Evolutionary conservation across 2,888 invertebrate species (phyloP).

Genomic region (Linyphia triangularis): DNA sequence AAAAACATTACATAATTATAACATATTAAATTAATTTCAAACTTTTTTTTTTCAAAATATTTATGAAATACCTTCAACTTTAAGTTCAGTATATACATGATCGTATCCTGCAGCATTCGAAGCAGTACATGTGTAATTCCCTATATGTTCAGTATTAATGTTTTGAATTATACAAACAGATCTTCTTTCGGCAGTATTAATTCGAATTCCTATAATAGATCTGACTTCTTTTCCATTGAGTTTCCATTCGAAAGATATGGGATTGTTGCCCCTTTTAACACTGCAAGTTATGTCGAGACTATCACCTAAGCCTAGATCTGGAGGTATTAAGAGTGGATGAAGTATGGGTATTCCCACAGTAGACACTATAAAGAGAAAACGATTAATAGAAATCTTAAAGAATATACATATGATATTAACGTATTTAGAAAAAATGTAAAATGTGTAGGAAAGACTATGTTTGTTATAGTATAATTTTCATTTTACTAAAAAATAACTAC

Average conservation of each 20-base stretch:
- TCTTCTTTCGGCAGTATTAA: slow-evolving; percentile 54
- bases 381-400: no score
- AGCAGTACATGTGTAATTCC: slow-evolving; percentile 72
- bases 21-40: neutral
- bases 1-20: neutral
- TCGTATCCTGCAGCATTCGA: slow-evolving; percentile 29
- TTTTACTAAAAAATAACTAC: no score
- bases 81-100: slow-evolving; percentile 18
- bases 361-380: slow-evolving; percentile 1
- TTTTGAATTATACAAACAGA: slow-evolving; percentile 49
- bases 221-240: slow-evolving; percentile 30
- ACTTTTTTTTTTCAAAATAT: neutral
- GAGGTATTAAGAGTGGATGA: slow-evolving; percentile 53
- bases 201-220: neutral
- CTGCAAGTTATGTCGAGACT: slow-evolving; percentile 62
- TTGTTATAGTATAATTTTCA: no score
- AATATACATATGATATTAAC: no score
- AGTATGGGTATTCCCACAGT: slow-evolving; percentile 43
- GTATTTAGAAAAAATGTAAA: no score
- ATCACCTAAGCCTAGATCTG: slow-evolving; percentile 60
- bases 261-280: slow-evolving; percentile 59
- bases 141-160: slow-evolving; percentile 49
- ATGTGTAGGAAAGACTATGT: no score
- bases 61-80: slow-evolving; percentile 52
- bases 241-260: slow-evolving; percentile 59